Evolutionary conservation across 1,140 invertebrate genomes (phyloP), one percentile per base, ranked within the genome.

Genomic region (Papilio machaon): DNA sequence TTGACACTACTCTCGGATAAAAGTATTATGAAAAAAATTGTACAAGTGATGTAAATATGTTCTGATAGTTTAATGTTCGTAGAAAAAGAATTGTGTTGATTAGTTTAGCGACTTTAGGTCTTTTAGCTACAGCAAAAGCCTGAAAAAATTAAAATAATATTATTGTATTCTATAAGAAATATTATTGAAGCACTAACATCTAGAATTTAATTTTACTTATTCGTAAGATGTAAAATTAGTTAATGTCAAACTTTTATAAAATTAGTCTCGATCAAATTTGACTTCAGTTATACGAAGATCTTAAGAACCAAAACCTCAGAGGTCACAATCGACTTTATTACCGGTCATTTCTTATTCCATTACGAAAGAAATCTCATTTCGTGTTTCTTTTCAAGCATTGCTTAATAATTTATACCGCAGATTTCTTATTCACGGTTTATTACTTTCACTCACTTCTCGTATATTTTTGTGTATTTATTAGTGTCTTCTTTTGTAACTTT

Each of bases 301-400:
- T 19, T 19, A 47, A 49, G 47, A 54, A 47, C 23, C 19, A 15
- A 52, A 47, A 15, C 73, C 7, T 46, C 46, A 74, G 43, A 19
- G 35, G 43, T 23, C 74, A 23, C 74, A 76, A 54, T 76, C 15
- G 74, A 35, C 74, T 76, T 52, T 76, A 76, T 76, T 49, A 76
- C 74, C 49, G 49, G 74, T 49, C 74, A 76, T 76, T 76, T 54
- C 74, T 76, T 76, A 76, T 76, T 76, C 74, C 74, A 76, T 76
- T 76, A 76, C 74, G 47, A 52, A 76, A 52, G 74, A 76, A 54
- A 54, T 76, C 74, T 76, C 74, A 52, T 76, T 76, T 23, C 74
- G 74, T 70, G 47, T 35, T 76, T 13, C 74, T 76, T 76, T 76
- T 54, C 49, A 19, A 30, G 74, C n/a, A 19, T n/a, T 49, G 49